phyloP scores from a whole-genome alignment of 2,888 invertebrate species.

The Cryptus armator region DNA sequence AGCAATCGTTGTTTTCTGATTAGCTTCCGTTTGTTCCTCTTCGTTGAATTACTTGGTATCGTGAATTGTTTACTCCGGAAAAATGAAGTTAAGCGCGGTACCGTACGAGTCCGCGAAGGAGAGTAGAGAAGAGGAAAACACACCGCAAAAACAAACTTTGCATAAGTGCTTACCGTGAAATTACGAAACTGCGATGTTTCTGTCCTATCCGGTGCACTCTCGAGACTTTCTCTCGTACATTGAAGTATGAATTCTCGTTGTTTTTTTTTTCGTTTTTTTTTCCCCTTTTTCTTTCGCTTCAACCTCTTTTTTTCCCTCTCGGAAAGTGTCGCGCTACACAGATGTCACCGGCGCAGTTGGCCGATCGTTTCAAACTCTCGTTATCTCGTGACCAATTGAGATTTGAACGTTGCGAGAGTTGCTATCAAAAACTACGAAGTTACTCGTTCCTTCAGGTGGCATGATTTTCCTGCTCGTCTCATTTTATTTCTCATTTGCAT shows the following conservation, averaged over 20 bases:
- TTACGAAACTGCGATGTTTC: conserved; percentile 49
- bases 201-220: conserved; percentile 39
- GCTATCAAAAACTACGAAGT: conserved; percentile 37
- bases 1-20: too few relatives aligned
- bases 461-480: conserved; percentile 34
- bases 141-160: conserved; percentile 18
- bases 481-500: conserved; percentile 3
- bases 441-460: conserved; percentile 24
- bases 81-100: neutral
- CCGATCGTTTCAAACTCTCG: conserved; percentile 41
- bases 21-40: neutral
- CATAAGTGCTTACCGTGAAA: conserved; percentile 59
- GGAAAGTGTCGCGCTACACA: conserved; percentile 22
- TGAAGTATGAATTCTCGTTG: conserved; percentile 19
- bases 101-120: neutral
- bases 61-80: neutral
- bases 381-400: conserved; percentile 48
- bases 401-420: conserved; percentile 31
- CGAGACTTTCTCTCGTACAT: conserved; percentile 36
- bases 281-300: neutral
- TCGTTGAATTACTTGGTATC: neutral
- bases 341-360: conserved; percentile 6
- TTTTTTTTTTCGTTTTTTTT: neutral
- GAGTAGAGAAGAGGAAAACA: neutral
- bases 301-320: neutral